A percentile compares a stretch with the other conserved stretches of the same genome.
phyloP scores from a whole-genome alignment of 2,888 invertebrate genomes.

The Eilema griseolum region DNA sequence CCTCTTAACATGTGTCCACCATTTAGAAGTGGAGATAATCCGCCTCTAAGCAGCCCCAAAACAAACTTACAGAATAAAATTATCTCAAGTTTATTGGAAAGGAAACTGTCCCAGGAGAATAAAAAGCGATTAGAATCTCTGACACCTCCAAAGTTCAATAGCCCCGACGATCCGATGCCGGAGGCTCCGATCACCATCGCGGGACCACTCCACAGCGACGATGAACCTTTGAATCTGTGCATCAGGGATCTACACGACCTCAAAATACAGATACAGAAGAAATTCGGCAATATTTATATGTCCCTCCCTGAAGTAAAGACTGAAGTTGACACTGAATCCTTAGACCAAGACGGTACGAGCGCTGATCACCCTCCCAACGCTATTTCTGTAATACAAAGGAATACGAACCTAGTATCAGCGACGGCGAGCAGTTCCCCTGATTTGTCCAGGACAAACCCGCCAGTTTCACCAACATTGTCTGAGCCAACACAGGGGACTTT shows the following conservation, averaged over 20 bases:
- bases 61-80: constrained; percentile 90
- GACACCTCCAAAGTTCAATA: constrained; percentile 70
- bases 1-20: constrained; percentile 61
- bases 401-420: constrained; percentile 70
- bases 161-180: constrained; percentile 74
- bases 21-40: constrained; percentile 59
- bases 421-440: constrained; percentile 82
- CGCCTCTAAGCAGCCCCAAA: constrained; percentile 74
- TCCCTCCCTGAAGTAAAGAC: constrained; percentile 86
- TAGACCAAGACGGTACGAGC: constrained; percentile 81
- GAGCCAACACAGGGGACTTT: constrained; percentile 77
- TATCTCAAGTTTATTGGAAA: constrained; percentile 90
- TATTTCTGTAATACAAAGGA: constrained; percentile 81
- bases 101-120: constrained; percentile 90
- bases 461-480: constrained; percentile 72
- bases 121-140: constrained; percentile 77
- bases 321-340: constrained; percentile 83
- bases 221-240: constrained; percentile 94
- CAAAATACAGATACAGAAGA: constrained; percentile 88
- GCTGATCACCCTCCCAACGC: constrained; percentile 77
- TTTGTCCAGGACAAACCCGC: constrained; percentile 64
- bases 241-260: constrained; percentile 91
- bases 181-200: constrained; percentile 71
- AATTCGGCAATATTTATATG: constrained; percentile 89
- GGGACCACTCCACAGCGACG: constrained; percentile 75